Evolutionary conservation across 2,113 vertebrate genomes (phyloP).

Genomic region (Dicerorhinus sumatrensis): DNA sequence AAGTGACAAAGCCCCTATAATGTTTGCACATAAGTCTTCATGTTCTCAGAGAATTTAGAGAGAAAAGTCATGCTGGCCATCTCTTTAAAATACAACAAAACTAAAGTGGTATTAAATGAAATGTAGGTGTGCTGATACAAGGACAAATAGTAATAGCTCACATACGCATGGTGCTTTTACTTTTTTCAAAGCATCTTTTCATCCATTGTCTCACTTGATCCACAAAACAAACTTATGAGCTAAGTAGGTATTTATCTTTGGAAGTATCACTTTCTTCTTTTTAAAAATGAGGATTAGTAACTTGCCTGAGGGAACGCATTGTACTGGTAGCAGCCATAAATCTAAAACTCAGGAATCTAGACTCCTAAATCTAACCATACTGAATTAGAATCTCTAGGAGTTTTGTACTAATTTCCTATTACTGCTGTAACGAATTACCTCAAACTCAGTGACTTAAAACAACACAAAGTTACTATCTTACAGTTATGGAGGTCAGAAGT

Average conservation of each 20-base stretch:
- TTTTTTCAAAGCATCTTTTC: not conserved
- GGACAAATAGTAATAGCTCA: not conserved
- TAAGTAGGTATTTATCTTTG: not conserved
- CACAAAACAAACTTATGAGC: not conserved
- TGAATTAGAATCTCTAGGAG: not conserved
- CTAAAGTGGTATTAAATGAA: not conserved
- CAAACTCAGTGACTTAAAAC: not conserved
- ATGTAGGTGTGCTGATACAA: not conserved
- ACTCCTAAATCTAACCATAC: not conserved
- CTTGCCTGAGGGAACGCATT: not conserved
- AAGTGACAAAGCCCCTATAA: not conserved
- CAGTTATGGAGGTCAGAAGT: not conserved
- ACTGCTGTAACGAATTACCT: not conserved
- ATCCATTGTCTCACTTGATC: not conserved
- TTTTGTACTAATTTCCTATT: not conserved
- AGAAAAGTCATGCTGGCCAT: not conserved
- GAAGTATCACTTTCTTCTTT: not conserved
- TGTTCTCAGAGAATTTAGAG: not conserved
- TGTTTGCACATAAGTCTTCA: not conserved
- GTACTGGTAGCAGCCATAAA: not conserved
- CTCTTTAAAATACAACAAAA: not conserved
- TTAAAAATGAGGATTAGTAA: not conserved
- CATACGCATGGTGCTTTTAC: not conserved
- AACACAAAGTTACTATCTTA: not conserved
- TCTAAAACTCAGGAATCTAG: not conserved